phyloP scores from a whole-genome alignment of 1,140 invertebrate genomes.

The Hyles vespertilio region DNA sequence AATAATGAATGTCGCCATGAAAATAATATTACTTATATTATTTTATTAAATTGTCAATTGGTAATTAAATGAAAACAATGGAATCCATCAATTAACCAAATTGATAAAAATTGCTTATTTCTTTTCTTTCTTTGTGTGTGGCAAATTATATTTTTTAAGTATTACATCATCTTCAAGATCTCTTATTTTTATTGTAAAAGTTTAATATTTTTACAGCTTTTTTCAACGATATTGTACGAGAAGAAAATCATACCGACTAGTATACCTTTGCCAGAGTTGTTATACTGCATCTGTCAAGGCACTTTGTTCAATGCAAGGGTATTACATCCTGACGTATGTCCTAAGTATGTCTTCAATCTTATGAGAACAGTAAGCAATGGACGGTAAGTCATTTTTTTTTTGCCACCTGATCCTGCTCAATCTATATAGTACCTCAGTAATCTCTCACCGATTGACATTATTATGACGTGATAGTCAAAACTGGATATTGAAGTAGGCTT shows the following conservation, averaged over 20 bases:
- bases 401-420: too few species aligned
- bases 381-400: slow-evolving; percentile 35
- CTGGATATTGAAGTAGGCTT: too few species aligned
- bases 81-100: too few species aligned
- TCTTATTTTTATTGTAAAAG: neutral
- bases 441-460: too few species aligned
- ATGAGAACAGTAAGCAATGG: slow-evolving; percentile 60
- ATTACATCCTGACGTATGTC: slow-evolving; percentile 61
- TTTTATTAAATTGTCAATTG: too few species aligned
- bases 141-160: neutral
- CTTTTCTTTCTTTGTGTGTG: neutral
- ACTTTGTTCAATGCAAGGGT: slow-evolving; percentile 58
- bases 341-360: slow-evolving; percentile 62
- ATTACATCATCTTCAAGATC: too few species aligned
- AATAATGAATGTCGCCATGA: too few species aligned
- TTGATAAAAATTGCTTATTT: neutral
- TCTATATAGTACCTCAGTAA: too few species aligned
- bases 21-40: too few species aligned
- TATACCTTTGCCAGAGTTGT: slow-evolving; percentile 52
- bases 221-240: slow-evolving; percentile 64
- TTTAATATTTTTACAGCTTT: slow-evolving; percentile 40
- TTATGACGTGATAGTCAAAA: too few species aligned
- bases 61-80: too few species aligned
- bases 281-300: slow-evolving; percentile 67
- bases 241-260: slow-evolving; percentile 62